Percentiles rank a stretch among this genome's conserved stretches.
Conservation (phyloP, 2,113 vertebrate species). For the Rhagologus leucostigma region DNA sequence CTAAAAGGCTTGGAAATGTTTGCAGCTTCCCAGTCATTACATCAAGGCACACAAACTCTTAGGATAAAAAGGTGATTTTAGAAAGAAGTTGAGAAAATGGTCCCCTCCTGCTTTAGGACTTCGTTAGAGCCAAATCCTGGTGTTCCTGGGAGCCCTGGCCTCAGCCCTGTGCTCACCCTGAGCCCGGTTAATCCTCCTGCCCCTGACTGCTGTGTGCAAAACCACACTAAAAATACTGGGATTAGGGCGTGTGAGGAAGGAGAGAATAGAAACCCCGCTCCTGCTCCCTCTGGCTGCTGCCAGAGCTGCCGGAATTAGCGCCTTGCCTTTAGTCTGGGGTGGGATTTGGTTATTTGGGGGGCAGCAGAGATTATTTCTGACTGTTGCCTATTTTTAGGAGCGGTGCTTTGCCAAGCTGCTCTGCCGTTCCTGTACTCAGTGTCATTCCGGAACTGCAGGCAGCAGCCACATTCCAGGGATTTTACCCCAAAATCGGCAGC, state of each 20-base stretch:
- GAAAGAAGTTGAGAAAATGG: neutral
- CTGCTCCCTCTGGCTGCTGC: neutral
- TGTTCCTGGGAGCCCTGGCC: neutral
- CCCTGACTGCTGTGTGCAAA: neutral
- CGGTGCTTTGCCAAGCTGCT: neutral
- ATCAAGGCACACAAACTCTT: neutral
- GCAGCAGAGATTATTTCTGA: neutral
- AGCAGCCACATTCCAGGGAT: neutral
- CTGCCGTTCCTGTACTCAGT: rapidly evolving
- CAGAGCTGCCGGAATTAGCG: neutral
- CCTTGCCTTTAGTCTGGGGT: neutral
- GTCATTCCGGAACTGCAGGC: neutral
- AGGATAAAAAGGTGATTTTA: neutral
- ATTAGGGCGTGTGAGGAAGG: neutral
- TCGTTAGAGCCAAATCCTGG: neutral
- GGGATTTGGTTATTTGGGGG: neutral
- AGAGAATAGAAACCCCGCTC: neutral
- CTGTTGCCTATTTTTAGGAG: neutral
- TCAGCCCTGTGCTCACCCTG: neutral
- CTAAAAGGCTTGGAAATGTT: neutral
- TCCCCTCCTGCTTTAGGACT: neutral
- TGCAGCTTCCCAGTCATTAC: neutral
- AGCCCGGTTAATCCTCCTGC: neutral
- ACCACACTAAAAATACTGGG: neutral
- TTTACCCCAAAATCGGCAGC: neutral